Evolutionary conservation across 2,113 vertebrate genomes (phyloP).

Genomic region (Aptenodytes patagonicus): DNA sequence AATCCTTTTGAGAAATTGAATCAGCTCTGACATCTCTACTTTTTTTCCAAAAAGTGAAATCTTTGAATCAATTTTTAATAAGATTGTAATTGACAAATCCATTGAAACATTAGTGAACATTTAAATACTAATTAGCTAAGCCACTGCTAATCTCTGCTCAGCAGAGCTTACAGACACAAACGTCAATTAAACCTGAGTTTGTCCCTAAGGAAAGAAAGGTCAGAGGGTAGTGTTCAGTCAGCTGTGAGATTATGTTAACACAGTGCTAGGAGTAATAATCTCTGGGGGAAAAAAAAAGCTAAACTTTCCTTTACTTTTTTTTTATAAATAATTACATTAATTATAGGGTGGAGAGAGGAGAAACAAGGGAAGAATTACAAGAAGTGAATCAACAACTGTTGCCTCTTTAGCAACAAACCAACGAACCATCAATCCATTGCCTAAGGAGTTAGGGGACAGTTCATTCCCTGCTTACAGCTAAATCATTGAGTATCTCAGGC

Average conservation of each 20-base stretch:
- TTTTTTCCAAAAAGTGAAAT: constrained; percentile 37
- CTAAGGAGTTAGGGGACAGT: neutral
- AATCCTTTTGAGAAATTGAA: constrained; percentile 59
- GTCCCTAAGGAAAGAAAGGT: constrained; percentile 75
- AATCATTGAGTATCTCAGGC: neutral
- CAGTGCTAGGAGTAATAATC: constrained; percentile 67
- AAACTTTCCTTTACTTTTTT: constrained; percentile 29
- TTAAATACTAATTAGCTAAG: constrained; percentile 85
- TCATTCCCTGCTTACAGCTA: neutral
- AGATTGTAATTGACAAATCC: constrained; percentile 74
- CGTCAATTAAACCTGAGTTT: constrained; percentile 77
- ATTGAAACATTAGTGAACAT: constrained; percentile 71
- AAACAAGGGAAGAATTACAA: neutral
- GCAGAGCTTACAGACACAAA: constrained; percentile 72
- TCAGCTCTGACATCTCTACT: constrained; percentile 34
- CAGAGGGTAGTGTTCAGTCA: constrained; percentile 83
- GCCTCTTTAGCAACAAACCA: constrained; percentile 17
- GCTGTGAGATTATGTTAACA: constrained; percentile 74
- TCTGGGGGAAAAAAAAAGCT: constrained; percentile 5
- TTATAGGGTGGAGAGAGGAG: neutral
- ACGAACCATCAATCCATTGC: neutral
- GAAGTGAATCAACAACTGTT: neutral
- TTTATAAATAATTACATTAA: constrained; percentile 31
- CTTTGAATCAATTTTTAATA: constrained; percentile 69
- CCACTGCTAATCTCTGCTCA: constrained; percentile 73